These are phyloP conservation scores for Oreohelix idahoensis DNA, from an alignment of 1,140 invertebrate genomes.

Conservation along the genomic window DNA sequence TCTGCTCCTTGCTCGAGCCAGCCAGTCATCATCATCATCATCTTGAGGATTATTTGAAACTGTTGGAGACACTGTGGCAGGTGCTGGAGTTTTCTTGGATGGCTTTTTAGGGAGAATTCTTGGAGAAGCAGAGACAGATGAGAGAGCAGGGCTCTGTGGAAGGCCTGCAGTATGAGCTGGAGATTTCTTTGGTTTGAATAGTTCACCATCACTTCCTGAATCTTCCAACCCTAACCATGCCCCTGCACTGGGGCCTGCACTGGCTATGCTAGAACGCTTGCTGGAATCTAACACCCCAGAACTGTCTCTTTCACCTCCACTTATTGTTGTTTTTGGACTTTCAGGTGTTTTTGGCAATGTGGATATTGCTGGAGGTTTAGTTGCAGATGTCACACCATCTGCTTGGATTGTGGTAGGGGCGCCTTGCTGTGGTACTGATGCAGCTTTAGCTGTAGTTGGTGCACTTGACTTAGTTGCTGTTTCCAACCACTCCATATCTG, in stretches of 20 bases:
- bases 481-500: constrained; percentile 60
- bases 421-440: background rate
- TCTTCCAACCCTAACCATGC: constrained; percentile 58
- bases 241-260: constrained; percentile 39
- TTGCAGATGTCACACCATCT: background rate
- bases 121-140: constrained; percentile 30
- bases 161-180: constrained; percentile 31
- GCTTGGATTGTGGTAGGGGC: background rate
- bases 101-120: constrained; percentile 24
- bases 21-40: constrained; percentile 43
- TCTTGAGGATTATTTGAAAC: constrained; percentile 5
- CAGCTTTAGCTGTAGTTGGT: constrained; percentile 13
- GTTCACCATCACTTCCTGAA: constrained; percentile 54
- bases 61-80: background rate
- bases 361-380: background rate
- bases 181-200: constrained; percentile 46
- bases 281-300: background rate
- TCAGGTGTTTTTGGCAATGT: constrained; percentile 21
- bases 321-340: background rate
- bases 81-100: constrained; percentile 11
- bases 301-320: background rate
- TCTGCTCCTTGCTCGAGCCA: constrained; percentile 37
- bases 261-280: background rate
- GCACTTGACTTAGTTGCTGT: constrained; percentile 19
- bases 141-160: constrained; percentile 32